Base-by-base conservation (phyloP, 1,140 invertebrate species). In the Caenorhabditis tropicalis region DNA sequence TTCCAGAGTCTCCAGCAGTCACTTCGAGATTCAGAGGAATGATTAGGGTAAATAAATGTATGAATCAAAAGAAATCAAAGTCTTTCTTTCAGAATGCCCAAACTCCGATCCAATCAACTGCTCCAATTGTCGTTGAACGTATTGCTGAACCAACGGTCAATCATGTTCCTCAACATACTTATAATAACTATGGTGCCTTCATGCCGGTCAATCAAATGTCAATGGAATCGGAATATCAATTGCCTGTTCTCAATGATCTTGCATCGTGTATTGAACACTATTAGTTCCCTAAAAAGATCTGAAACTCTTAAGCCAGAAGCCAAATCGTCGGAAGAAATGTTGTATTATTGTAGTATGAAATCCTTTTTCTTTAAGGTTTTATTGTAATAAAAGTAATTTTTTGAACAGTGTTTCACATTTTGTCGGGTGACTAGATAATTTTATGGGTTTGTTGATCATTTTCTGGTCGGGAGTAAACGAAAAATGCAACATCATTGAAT, bases 191-290 rank as follows among this genome's bases (percentile, higher is more conserved):
- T 24, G 36, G 65, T 36, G 65, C 65, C 29, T 74, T 74, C 36
- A 9, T 46, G 65, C 65, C 65, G 19, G 36, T 74, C 36, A 74
- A 74, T 9, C 65, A 74, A 74, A 74, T 74, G 19, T 74, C 65
- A n/a, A 74, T 74, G 65, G 65, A 74, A 46, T 74, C 65, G 36
- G 65, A 74, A 24, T 74, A 74, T 24, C 65, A 74, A 31, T 46
- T 74, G 65, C 65, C 65, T 15, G 65, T 74, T n/a, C 65, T 74
- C 65, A 74, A 74, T 43, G 65, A 74, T 74, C 29, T 74, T 15
- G 65, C 65, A 12, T 74, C 65, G 65, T 74, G 65, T n/a, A 74
- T 74, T 24, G 65, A 74, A 29, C 65, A 74, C n/a, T 74, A 74
- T 24, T 74, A 29, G 24, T 10, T 27, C 0, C 24, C 24, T 21